A percentile compares a stretch with the other conserved stretches of the same genome.
Evolutionary conservation across 2,888 invertebrate species (phyloP).

Genomic region (Sepioteuthis lessoniana): DNA sequence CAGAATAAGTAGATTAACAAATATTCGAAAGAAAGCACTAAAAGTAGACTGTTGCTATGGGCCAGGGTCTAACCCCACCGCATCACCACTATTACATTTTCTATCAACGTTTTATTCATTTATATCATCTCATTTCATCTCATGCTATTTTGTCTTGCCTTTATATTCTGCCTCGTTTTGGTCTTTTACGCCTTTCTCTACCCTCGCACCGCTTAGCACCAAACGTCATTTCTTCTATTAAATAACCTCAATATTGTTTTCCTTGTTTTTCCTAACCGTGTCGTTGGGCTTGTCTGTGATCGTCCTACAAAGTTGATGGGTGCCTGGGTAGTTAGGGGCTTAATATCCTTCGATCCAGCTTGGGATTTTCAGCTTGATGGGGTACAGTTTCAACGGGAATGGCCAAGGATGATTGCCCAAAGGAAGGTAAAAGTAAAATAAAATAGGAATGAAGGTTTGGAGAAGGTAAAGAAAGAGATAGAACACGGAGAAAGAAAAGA

Average conservation of each 20-base stretch:
- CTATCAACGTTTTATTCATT: neutral
- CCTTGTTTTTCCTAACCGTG: neutral
- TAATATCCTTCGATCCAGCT: neutral
- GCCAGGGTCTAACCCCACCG: neutral
- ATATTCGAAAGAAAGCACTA: neutral
- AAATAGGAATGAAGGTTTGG: neutral
- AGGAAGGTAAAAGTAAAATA: neutral
- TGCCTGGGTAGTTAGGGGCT: neutral
- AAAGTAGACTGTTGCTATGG: neutral
- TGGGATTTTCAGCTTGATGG: no score
- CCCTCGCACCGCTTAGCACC: neutral
- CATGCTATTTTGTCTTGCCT: neutral
- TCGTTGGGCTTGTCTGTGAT: neutral
- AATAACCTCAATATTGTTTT: slow-evolving; percentile 33
- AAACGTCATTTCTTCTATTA: slow-evolving; percentile 33
- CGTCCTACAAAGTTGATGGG: neutral
- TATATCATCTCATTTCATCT: slow-evolving; percentile 33
- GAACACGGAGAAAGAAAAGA: neutral
- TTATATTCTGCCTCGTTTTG: neutral
- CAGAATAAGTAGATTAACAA: neutral
- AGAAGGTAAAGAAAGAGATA: neutral
- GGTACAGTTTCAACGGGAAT: neutral
- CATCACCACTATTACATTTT: neutral
- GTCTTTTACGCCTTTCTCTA: neutral
- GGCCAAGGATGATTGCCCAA: slow-evolving; percentile 33